Evolutionary conservation across 2,888 invertebrate species (phyloP), one percentile per base, ranked within the genome.

Genomic region (Hypercompe scribonia): DNA sequence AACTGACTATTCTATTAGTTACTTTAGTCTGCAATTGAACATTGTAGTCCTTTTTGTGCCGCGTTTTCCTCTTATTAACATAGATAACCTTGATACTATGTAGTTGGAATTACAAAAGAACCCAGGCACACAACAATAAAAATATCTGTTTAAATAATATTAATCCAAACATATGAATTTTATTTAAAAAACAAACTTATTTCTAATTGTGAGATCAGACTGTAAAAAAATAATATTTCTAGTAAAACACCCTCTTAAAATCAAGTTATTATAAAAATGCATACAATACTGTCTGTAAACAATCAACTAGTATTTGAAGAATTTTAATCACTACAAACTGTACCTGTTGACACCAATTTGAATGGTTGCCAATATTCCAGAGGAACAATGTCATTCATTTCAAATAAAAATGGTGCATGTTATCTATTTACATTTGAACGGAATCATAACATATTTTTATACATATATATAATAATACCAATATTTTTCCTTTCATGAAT

Each of bases 261-360:
- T 58, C 46, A 70, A 72, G 24, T 71, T 68, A 74, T 75, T 75
- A 68, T 68, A 73, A 77, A 74, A 82, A 73, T 36, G 74, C 72
- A 76, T 77, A 76, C 39, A 68, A 50, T 69, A 15, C 78, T 82
- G 78, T 79, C 76, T 66, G 71, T 82, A 82, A 81, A 84, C 85
- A 84, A 82, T 77, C 81, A 77, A 79, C 78, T 78, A 80, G 77
- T 85, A 78, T 82, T 76, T 80, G 78, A 84, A 78, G 75, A 74
- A 81, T 80, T 82, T 84, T 77, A 82, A 81, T 76, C 74, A 79
- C 76, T 77, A 73, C 74, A 81, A 80, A 80, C 81, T 71, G 76
- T 86, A 89, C 89, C 88, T 88, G 89, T 89, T 89, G 90, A 87
- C 84, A 86, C 74, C 75, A 50, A 74, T 79, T 90, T 90, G 89